Evolutionary conservation across 35 echinoderm and acorn worm genomes (phyloP).

Genomic region (Ophioderma brevispina): DNA sequence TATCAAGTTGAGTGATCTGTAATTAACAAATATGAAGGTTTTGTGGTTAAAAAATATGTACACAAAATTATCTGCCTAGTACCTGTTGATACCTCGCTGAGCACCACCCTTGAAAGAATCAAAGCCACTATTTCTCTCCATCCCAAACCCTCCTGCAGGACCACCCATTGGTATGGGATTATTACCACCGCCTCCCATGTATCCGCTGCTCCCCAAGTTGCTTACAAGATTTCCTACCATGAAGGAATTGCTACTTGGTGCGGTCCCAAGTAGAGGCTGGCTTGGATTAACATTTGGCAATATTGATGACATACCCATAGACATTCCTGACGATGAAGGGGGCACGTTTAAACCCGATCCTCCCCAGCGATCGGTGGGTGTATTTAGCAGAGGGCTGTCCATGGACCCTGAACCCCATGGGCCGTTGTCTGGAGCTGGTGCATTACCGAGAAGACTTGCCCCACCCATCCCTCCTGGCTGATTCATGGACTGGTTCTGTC

Average conservation of each 20-base stretch:
- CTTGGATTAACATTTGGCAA: neutral
- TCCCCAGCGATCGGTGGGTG: neutral
- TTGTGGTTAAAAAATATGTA: no score
- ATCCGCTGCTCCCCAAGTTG: neutral
- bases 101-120: neutral
- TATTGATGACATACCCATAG: neutral
- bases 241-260: neutral
- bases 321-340: neutral
- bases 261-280: neutral
- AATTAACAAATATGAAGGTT: no score
- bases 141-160: conserved; percentile 5
- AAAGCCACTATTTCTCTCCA: neutral
- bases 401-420: neutral
- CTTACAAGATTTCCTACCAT: neutral
- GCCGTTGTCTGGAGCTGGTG: neutral
- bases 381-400: neutral
- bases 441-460: conserved; percentile 12
- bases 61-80: neutral
- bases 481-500: neutral
- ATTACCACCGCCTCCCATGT: neutral
- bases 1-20: no score
- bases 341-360: neutral
- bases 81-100: neutral
- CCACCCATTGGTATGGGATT: conserved; percentile 24
- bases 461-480: conserved; percentile 1